A percentile compares a stretch with the other conserved stretches of the same genome.
Conservation (phyloP, 2,888 invertebrate species). For the Drosophila trichaetosa region DNA sequence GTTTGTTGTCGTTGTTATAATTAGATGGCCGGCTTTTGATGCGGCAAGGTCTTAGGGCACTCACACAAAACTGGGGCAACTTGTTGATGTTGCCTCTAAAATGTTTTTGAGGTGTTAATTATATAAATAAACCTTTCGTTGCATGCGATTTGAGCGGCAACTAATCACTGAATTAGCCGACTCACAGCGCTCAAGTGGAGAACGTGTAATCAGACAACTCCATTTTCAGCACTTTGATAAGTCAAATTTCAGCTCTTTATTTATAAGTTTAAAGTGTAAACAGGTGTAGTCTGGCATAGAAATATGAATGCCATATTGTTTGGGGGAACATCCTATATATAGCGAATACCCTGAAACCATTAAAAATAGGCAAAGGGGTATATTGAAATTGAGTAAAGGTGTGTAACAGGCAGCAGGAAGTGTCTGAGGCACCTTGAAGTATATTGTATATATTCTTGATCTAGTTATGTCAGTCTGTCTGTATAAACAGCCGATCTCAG, state of each 20-base stretch:
- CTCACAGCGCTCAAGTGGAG: not conserved
- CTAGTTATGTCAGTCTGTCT: not conserved
- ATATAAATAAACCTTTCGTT: conserved; percentile 65
- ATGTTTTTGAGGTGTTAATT: conserved; percentile 50
- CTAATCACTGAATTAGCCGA: conserved; percentile 9
- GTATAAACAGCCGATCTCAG: not conserved
- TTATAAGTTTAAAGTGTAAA: not conserved
- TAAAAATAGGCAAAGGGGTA: not conserved
- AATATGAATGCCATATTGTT: not conserved
- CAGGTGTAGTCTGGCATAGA: not conserved
- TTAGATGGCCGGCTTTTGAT: conserved; percentile 54
- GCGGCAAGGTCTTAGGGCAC: conserved; percentile 62
- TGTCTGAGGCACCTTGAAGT: not conserved
- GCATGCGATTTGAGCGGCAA: conserved; percentile 8
- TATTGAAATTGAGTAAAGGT: not conserved
- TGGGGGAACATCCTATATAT: not conserved
- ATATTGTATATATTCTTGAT: not conserved
- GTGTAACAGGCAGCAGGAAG: not conserved
- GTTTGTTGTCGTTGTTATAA: conserved; percentile 38
- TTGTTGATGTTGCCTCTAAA: conserved; percentile 61
- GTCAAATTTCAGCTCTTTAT: conserved; percentile 3
- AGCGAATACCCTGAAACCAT: not conserved
- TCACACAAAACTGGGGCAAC: conserved; percentile 63
- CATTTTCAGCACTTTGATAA: not conserved
- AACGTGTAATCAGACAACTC: not conserved